These are phyloP conservation scores for Corythornis leucogaster DNA, from an alignment of 2,797 vertebrate genomes.

Conservation along the genomic window DNA sequence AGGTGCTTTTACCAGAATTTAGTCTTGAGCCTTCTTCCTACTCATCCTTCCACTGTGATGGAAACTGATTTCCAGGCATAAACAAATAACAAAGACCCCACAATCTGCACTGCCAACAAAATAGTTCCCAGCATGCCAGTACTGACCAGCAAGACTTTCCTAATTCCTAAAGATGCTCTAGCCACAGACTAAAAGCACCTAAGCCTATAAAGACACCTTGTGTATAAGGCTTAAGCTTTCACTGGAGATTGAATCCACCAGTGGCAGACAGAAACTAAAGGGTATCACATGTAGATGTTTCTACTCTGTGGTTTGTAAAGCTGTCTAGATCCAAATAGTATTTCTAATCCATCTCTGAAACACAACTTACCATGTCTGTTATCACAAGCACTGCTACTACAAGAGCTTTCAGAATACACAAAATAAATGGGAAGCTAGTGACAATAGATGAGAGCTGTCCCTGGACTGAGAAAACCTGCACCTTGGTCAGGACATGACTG, in stretches of 20 bases:
- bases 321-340: neutral
- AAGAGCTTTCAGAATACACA: neutral
- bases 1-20: neutral
- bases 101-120: no score
- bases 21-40: neutral
- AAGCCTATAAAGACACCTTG: neutral
- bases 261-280: neutral
- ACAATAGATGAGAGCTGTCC: neutral
- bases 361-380: rapidly evolving
- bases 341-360: neutral
- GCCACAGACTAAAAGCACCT: neutral
- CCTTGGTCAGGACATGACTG: neutral
- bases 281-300: neutral
- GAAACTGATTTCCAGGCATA: neutral
- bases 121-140: neutral
- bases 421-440: neutral
- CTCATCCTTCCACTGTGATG: neutral
- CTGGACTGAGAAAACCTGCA: neutral
- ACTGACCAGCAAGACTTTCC: neutral
- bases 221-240: neutral
- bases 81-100: neutral
- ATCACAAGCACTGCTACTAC: neutral
- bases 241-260: neutral
- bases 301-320: neutral
- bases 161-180: neutral